Base-by-base conservation (phyloP, 2,888 invertebrate genomes). In the Tribolium freemani region DNA sequence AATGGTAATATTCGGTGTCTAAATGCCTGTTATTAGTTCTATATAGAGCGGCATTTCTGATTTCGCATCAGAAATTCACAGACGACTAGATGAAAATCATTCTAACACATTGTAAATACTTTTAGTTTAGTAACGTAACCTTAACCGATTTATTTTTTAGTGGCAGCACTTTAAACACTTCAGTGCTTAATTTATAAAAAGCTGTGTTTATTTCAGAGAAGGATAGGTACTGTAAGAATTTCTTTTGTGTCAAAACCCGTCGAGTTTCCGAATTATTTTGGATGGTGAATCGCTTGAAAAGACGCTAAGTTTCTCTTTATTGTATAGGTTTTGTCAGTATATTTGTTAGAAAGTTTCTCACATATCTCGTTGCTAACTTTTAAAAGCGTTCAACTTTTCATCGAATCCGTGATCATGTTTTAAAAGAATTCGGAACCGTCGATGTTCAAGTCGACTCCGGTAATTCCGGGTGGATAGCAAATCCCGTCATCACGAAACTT, bases 401-500 rank as follows among this genome's bases (percentile, higher is more conserved):
- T 58, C 21, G 44, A 20, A 44, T 44, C 21, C 56, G 11, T 30
- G 38, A 56, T 56, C 30, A 58, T 45, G 58, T 58, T 58, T 58
- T 57, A 57, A 58, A 56, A 56, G 56, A 56, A 16, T 44, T 31
- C 45, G 58, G 10, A 8, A n/a, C 2, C 38, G 8, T 38, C 26
- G 26, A 26, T 26, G 26, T 26, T 3, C 26, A 26, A 26, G 26
- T 26, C 5, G 26, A 26, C 16, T 51, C 51, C 51, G 51, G 51
- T 16, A 51, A 51, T 13, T 51, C 51, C 51, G 51, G 16, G 26
- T 3, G 26, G 26, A 26, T 26, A 26, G 26, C 5, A 26, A 26
- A 26, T 26, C 26, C 26, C 26, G 26, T 38, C n/a, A 3, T n/a
- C 38, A 1, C 38, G 5, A 38, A 38, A 38, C 9, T 38, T 38